These are phyloP conservation scores for Phylloscopus whistleri DNA, from an alignment of 2,113 vertebrate genomes.

Conservation along the genomic window DNA sequence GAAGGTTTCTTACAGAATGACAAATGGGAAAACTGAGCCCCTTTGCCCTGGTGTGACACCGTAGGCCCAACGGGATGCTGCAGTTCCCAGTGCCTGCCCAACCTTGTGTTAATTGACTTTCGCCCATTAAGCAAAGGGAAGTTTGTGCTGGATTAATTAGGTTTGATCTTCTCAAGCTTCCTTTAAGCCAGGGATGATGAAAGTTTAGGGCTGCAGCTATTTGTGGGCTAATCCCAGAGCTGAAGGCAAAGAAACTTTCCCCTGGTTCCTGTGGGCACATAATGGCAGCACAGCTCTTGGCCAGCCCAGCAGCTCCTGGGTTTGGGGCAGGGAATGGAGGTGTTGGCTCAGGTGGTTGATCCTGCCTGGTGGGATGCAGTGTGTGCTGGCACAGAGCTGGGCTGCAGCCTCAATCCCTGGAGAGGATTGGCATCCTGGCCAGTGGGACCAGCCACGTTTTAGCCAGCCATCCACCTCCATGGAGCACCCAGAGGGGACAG, in stretches of 20 bases:
- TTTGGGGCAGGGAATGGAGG: background rate
- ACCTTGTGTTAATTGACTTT: background rate
- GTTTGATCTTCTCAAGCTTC: background rate
- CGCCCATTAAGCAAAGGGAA: background rate
- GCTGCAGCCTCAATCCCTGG: background rate
- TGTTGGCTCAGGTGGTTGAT: background rate
- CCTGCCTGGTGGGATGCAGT: background rate
- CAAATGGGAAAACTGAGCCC: background rate
- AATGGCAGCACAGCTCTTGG: background rate
- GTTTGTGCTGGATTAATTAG: background rate
- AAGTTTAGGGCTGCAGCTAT: background rate
- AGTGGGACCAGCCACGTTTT: accelerated
- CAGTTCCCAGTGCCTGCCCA: background rate
- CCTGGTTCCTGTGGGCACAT: background rate
- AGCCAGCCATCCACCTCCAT: accelerated
- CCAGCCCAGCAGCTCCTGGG: background rate
- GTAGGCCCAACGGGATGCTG: background rate
- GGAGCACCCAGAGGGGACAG: background rate
- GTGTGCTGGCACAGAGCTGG: background rate
- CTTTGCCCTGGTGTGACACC: background rate
- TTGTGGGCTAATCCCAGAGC: background rate
- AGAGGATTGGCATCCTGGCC: background rate
- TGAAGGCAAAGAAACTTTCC: background rate
- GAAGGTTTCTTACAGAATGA: background rate
- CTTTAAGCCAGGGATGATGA: background rate